These are phyloP conservation scores for Penaeus vannamei DNA, from an alignment of 1,140 invertebrate species.

Conservation along the genomic window DNA sequence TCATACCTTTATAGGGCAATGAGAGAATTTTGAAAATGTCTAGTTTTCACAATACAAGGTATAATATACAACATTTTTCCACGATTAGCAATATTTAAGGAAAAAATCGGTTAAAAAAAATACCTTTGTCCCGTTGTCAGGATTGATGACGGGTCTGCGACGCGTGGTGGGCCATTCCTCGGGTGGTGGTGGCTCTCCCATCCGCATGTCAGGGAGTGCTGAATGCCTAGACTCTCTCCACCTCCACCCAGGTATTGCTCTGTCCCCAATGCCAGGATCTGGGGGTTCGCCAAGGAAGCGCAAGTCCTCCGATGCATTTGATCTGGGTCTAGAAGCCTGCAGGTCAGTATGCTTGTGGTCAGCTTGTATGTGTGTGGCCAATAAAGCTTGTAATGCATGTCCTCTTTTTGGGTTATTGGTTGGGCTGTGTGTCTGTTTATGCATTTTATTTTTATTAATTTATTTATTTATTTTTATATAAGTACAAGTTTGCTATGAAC, in stretches of 20 bases:
- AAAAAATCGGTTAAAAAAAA: not conserved
- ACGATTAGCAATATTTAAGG: not conserved
- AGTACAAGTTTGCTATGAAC: too few species aligned
- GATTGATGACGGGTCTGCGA: slow-evolving; percentile 50
- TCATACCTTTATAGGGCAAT: too few species aligned
- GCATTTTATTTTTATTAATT: too few species aligned
- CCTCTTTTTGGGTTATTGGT: too few species aligned
- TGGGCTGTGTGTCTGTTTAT: too few species aligned
- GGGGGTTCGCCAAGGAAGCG: slow-evolving; percentile 43
- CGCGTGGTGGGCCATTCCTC: slow-evolving; percentile 52
- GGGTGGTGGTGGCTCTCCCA: slow-evolving; percentile 20
- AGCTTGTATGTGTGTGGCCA: too few species aligned
- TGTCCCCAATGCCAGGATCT: slow-evolving; percentile 35
- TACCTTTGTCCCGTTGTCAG: not conserved
- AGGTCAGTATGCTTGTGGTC: slow-evolving; percentile 10
- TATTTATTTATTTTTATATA: too few species aligned
- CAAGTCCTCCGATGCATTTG: slow-evolving; percentile 50
- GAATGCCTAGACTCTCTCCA: slow-evolving; percentile 41
- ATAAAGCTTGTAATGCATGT: too few species aligned
- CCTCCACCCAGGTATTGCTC: slow-evolving; percentile 45
- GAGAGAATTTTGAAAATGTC: too few species aligned
- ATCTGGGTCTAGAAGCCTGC: slow-evolving; percentile 7
- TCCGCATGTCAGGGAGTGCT: slow-evolving; percentile 1
- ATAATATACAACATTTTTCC: too few species aligned
- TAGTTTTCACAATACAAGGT: too few species aligned